Conservation (phyloP, 2,888 invertebrate genomes). For the Tineola bisselliella region DNA sequence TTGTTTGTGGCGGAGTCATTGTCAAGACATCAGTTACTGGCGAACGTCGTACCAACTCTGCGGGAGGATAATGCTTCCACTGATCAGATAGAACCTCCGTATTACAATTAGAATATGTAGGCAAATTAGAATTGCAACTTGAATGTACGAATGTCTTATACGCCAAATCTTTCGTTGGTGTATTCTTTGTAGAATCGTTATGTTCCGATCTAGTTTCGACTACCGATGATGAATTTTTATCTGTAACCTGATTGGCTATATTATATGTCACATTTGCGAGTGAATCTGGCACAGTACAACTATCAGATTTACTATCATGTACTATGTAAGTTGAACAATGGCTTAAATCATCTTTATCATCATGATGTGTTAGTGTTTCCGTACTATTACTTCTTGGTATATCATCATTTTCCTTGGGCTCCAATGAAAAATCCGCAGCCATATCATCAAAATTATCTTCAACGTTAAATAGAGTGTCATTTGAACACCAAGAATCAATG, state of each 20-base stretch:
- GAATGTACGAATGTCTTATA: conserved; percentile 51
- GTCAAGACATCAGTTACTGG: conserved; percentile 28
- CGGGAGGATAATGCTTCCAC: conserved; percentile 43
- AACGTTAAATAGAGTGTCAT: conserved; percentile 71
- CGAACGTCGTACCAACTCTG: conserved; percentile 45
- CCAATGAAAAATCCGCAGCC: conserved; percentile 36
- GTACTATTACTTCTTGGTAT: conserved; percentile 44
- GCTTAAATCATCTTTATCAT: conserved; percentile 41
- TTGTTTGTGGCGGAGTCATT: conserved; percentile 31
- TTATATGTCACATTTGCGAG: conserved; percentile 53
- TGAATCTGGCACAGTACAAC: conserved; percentile 55
- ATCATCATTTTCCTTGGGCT: conserved; percentile 25
- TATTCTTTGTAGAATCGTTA: conserved; percentile 44
- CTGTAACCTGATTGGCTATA: conserved; percentile 41
- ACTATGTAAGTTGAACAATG: conserved; percentile 54
- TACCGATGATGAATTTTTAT: conserved; percentile 31
- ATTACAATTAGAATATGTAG: conserved; percentile 51
- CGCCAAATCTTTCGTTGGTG: conserved; percentile 49
- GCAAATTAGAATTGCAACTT: conserved; percentile 26
- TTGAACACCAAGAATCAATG: conserved; percentile 73
- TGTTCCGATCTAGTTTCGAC: conserved; percentile 40
- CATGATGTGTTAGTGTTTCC: conserved; percentile 49
- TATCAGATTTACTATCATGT: conserved; percentile 46
- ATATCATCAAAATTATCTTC: conserved; percentile 68
- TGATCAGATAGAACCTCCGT: conserved; percentile 41